Evolutionary conservation across 2,888 invertebrate genomes (phyloP), one percentile per base, ranked within the genome.

Genomic region (Vesta saturnalis): DNA sequence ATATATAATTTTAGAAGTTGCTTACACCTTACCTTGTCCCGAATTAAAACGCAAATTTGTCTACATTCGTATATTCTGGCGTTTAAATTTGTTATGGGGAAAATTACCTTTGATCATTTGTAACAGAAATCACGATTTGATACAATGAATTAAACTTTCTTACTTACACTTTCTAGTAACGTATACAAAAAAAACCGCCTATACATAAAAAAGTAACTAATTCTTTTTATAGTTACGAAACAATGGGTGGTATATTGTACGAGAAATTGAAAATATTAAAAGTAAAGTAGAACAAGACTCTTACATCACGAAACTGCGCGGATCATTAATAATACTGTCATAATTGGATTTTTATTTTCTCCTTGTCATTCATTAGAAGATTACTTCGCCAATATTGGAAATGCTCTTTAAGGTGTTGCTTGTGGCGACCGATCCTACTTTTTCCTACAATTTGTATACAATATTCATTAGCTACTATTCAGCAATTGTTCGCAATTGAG

Each of bases 271-370:
- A 52, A 52, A 52, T 52, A 52, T 52, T 52, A 21, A 52, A 15
- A 52, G 21, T 19, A 19, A 52, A 52, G 52, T 19, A 52, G 52
- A 52, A 52, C 19, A 19, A 52, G 52, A 19, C 19, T 52, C 19
- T 52, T 52, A 52, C 52, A 52, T n/a, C 52, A 52, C 19, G 21
- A 52, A 52, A 52, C n/a, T 52, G 18, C 12, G 52, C 52, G 21
- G 19, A 52, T 52, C 52, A 52, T 52, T 52, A 52, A 52, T 52
- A 52, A 19, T 52, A 19, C 52, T 52, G 52, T 52, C 52, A 52
- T 52, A 52, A 52, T 52, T 52, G 18, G 52, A 19, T 52, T 52
- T 52, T 52, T 19, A 52, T 52, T 52, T 52, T 52, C 52, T 52
- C 52, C 52, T 12, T 19, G 52, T 52, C 52, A 52, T 52, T 52